phyloP scores from a whole-genome alignment of 2,888 invertebrate species.

The Apodemia zela region DNA sequence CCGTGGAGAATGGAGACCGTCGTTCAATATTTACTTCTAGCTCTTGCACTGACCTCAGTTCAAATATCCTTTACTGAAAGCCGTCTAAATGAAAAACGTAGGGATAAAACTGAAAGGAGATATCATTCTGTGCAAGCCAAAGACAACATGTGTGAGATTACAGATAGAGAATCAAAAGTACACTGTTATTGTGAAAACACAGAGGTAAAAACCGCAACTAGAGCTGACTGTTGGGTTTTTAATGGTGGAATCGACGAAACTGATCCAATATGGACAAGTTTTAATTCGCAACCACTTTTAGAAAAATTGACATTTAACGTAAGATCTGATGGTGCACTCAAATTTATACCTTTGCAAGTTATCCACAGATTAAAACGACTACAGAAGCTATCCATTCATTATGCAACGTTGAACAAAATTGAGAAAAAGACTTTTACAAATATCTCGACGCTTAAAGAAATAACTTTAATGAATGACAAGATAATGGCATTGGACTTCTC shows the following conservation, averaged over 20 bases:
- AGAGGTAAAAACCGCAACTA: conserved; percentile 79
- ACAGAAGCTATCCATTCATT: conserved; percentile 84
- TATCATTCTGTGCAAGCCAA: conserved; percentile 59
- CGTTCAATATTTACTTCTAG: conserved; percentile 74
- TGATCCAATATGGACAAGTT: conserved; percentile 86
- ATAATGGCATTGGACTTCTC: conserved; percentile 85
- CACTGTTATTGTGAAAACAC: conserved; percentile 85
- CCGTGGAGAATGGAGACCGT: conserved; percentile 64
- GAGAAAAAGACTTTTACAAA: conserved; percentile 88
- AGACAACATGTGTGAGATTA: conserved; percentile 81
- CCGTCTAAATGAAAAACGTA: conserved; percentile 76
- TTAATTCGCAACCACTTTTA: conserved; percentile 85
- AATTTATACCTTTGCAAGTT: conserved; percentile 85
- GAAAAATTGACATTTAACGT: conserved; percentile 85
- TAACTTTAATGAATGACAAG: conserved; percentile 85
- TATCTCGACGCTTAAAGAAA: conserved; percentile 84
- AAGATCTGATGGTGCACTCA: conserved; percentile 84
- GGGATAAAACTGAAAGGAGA: conserved; percentile 72
- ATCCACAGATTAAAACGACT: conserved; percentile 83
- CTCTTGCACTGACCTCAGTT: conserved; percentile 73
- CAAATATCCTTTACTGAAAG: conserved; percentile 77
- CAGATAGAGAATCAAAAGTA: conserved; percentile 77
- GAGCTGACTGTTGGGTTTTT: conserved; percentile 90
- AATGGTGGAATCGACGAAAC: conserved; percentile 83
- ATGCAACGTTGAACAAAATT: conserved; percentile 86